A percentile compares a stretch with the other conserved stretches of the same genome.
phyloP scores from a whole-genome alignment of 2,888 invertebrate genomes.

The Pyrrhosoma nymphula region DNA sequence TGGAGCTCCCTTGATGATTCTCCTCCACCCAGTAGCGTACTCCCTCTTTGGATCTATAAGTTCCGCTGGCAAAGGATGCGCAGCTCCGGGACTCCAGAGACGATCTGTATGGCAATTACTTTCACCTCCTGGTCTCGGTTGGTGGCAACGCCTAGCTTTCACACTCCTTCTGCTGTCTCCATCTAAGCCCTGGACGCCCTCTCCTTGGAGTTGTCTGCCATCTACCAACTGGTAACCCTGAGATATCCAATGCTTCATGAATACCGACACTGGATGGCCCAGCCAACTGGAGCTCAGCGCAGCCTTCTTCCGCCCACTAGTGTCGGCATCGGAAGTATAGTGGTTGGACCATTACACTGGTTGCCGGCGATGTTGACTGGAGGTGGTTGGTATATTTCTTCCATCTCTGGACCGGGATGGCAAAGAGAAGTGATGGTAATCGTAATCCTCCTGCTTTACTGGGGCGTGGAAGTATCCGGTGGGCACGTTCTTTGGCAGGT shows the following conservation, averaged over 20 bases:
- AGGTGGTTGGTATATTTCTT: no score
- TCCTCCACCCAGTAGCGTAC: not conserved
- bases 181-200: slow-evolving; percentile 71
- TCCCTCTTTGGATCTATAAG: not conserved
- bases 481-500: slow-evolving; percentile 74
- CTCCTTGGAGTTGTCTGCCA: slow-evolving; percentile 65
- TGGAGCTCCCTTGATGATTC: not conserved
- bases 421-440: not conserved
- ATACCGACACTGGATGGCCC: not conserved
- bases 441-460: slow-evolving; percentile 72
- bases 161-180: slow-evolving; percentile 72
- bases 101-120: slow-evolving; percentile 75
- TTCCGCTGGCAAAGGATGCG: slow-evolving; percentile 72
- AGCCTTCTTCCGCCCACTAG: not conserved
- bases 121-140: slow-evolving; percentile 71
- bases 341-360: no score
- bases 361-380: no score
- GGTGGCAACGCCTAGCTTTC: slow-evolving; percentile 75
- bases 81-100: slow-evolving; percentile 73
- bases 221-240: slow-evolving; percentile 71
- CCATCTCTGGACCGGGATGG: no score
- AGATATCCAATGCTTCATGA: slow-evolving; percentile 68
- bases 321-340: no score
- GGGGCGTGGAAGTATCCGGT: slow-evolving; percentile 75
- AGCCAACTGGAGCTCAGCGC: not conserved